Evolutionary conservation across 2,888 invertebrate species (phyloP), one percentile per base, ranked within the genome.

Genomic region (Gymnocheta viridis): DNA sequence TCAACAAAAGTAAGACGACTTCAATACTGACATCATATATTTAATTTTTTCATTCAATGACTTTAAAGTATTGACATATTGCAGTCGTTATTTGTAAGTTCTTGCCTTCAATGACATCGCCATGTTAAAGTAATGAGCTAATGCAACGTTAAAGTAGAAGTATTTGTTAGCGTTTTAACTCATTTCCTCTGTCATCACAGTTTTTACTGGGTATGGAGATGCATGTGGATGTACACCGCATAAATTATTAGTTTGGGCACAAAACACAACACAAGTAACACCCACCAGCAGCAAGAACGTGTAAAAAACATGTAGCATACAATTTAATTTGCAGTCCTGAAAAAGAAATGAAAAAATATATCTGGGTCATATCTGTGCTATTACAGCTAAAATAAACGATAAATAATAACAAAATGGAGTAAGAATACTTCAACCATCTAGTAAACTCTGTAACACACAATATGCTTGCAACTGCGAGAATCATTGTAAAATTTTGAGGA

Each of bases 271-370:
- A 32, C 38, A 7, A 27, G 10, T 35, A 4, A 10, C 14, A 24
- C 9, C n/a, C 14, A 24, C 9, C 41, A 66, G 10, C 27, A 19
- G 27, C 72, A 47, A 72, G 47, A 72, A 58, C 27, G 27, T 67
- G n/a, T 38, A 67, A 66, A 58, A 58, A 69, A 70, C 35, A 73
- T 69, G 76, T 67, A 58, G 69, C 73, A 56, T 79, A 74, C 74
- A 82, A 82, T 82, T 82, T 64, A 74, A 79, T 79, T 82, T 82
- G 69, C 74, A 74, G 64, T 79, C 64, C 69, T 79, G 58, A n/a
- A 29, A 41, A 29, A n/a, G 14, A 24, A 1, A 24, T 12, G 19
- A n/a, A 29, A 54, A n/a, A 19, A 41, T 1, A 54, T 64, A 82
- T 79, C 58, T 82, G 73, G 82, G 79, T 82, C 82, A 82, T 67